Conservation (phyloP, 2,888 invertebrate species). For the Amiota mariae region DNA sequence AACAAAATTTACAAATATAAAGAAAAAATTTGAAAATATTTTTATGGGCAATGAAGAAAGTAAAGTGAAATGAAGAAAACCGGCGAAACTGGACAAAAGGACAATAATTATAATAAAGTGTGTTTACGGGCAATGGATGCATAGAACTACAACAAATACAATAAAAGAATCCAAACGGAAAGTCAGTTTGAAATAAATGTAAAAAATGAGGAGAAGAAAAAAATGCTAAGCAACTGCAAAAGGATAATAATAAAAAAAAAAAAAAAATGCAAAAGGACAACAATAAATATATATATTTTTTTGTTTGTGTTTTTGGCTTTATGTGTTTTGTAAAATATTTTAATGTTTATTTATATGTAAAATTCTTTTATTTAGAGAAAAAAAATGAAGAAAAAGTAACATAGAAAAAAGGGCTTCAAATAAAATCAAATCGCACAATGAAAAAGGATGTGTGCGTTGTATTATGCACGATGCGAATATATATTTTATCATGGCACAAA, state of each 20-base stretch:
- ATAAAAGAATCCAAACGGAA: background rate
- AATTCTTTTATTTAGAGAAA: conserved; percentile 15
- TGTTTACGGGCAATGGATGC: background rate
- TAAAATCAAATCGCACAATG: conserved; percentile 5
- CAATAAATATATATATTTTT: background rate
- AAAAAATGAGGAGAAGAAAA: background rate
- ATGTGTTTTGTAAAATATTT: conserved; percentile 57
- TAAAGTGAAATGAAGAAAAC: background rate
- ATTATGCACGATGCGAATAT: background rate
- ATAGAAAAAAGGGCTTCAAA: conserved; percentile 37
- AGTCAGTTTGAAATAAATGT: too few relatives aligned
- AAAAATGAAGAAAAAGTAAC: conserved; percentile 25
- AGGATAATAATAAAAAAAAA: background rate
- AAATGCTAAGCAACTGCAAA: background rate
- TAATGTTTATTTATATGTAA: conserved; percentile 70
- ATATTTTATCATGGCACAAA: conserved; percentile 1
- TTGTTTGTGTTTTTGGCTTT: background rate
- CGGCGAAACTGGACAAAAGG: conserved; percentile 2
- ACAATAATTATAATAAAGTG: conserved; percentile 21
- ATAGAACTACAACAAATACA: background rate
- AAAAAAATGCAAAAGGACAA: background rate
- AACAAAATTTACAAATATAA: background rate
- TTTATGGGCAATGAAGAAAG: background rate
- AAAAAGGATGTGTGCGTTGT: conserved; percentile 5
- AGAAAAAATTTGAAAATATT: background rate